Evolutionary conservation across 1,140 invertebrate genomes (phyloP).

Genomic region (Thaumetopoea pityocampa): DNA sequence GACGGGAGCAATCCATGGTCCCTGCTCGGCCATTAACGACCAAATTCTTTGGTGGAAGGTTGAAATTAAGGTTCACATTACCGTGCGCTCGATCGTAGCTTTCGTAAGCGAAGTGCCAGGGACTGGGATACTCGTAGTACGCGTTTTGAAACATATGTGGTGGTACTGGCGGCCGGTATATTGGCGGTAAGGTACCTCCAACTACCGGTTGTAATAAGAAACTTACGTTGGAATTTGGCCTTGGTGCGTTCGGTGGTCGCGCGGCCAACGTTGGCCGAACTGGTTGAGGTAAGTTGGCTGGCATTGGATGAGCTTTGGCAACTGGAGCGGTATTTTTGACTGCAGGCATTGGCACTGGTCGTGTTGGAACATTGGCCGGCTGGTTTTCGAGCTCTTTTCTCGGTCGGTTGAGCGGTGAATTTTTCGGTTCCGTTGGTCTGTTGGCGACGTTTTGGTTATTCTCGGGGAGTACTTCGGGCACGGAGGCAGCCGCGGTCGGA

Average conservation of each 20-base stretch:
- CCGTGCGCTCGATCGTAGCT: slow-evolving; percentile 47
- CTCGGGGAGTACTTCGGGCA: slow-evolving; percentile 14
- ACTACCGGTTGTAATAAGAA: slow-evolving; percentile 63
- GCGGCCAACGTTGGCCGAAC: background rate
- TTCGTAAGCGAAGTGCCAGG: slow-evolving; percentile 67
- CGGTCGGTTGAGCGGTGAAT: slow-evolving; percentile 13
- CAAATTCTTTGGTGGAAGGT: slow-evolving; percentile 61
- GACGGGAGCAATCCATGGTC: slow-evolving; percentile 43
- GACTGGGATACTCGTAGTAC: slow-evolving; percentile 56
- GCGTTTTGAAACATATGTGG: slow-evolving; percentile 46
- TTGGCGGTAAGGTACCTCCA: slow-evolving; percentile 40
- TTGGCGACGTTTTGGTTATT: slow-evolving; percentile 35
- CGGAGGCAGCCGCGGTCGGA: background rate
- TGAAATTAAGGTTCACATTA: slow-evolving; percentile 64
- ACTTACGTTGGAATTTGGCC: slow-evolving; percentile 67
- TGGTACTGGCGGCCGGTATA: slow-evolving; percentile 42
- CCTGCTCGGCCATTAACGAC: slow-evolving; percentile 46
- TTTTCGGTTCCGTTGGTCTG: slow-evolving; percentile 27
- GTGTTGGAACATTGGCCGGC: background rate
- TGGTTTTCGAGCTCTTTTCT: slow-evolving; percentile 14
- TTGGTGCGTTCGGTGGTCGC: slow-evolving; percentile 12
- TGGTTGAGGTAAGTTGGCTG: slow-evolving; percentile 29
- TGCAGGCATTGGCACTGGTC: background rate
- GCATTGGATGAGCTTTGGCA: slow-evolving; percentile 39
- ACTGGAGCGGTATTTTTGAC: slow-evolving; percentile 21